A percentile compares a stretch with the other conserved stretches of the same genome.
Conservation (phyloP, 2,888 invertebrate genomes). For the Sthenelais limicola region DNA sequence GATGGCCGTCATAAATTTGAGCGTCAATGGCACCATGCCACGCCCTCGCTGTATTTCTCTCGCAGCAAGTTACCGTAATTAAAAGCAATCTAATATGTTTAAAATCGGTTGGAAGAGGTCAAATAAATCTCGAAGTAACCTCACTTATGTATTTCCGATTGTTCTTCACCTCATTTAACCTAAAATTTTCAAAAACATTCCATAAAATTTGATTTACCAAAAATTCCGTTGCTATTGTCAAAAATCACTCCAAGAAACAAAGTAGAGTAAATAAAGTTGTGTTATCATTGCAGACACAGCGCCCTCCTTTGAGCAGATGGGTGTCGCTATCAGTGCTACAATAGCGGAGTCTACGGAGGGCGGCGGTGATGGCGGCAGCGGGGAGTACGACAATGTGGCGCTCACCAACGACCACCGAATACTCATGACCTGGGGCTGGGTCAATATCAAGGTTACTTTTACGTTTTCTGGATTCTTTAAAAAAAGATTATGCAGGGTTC, state of each 20-base stretch:
- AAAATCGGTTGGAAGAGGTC: too few relatives aligned
- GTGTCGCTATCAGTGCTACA: slow-evolving; percentile 79
- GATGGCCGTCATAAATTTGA: too few relatives aligned
- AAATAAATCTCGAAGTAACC: too few relatives aligned
- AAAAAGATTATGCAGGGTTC: too few relatives aligned
- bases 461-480: neutral
- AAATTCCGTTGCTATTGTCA: neutral
- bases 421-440: slow-evolving; percentile 83
- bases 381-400: slow-evolving; percentile 51
- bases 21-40: neutral
- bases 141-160: too few relatives aligned
- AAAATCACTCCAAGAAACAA: too few relatives aligned
- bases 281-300: slow-evolving; percentile 72
- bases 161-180: too few relatives aligned
- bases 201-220: too few relatives aligned
- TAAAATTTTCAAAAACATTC: too few relatives aligned
- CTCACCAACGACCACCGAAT: slow-evolving; percentile 79
- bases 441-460: slow-evolving; percentile 80
- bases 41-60: too few relatives aligned
- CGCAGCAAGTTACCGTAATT: too few relatives aligned
- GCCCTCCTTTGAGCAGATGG: slow-evolving; percentile 86
- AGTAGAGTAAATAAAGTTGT: neutral
- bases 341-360: slow-evolving; percentile 68
- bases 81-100: too few relatives aligned
- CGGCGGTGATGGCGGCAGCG: slow-evolving; percentile 48